Evolutionary conservation across 53 echinoderm and acorn worm species (phyloP).

Genomic region (Holothuria leucospilota): DNA sequence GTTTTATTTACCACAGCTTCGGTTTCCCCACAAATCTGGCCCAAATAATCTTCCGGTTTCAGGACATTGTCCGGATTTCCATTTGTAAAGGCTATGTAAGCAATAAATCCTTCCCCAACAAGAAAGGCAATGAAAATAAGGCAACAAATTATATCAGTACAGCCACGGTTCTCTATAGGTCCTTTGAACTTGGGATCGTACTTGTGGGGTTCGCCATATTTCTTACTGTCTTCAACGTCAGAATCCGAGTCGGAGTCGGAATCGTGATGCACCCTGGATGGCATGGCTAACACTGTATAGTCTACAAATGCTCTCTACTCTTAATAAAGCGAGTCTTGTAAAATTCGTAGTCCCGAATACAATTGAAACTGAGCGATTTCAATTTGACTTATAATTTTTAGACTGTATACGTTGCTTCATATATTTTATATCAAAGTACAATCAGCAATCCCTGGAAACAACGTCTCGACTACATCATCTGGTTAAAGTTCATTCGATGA

Average conservation of each 20-base stretch:
- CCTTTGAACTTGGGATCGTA: conserved; percentile 86
- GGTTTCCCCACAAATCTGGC: conserved; percentile 73
- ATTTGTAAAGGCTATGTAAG: conserved; percentile 71
- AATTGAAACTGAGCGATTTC: no score
- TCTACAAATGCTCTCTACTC: no score
- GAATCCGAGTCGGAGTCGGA: conserved; percentile 30
- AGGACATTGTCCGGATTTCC: conserved; percentile 83
- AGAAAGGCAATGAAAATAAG: conserved; percentile 78
- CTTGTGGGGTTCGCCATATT: conserved; percentile 79
- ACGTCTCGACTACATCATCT: no score
- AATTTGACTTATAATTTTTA: no score
- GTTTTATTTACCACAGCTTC: conserved; percentile 68
- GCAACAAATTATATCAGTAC: conserved; percentile 93
- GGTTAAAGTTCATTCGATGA: no score
- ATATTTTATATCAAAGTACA: no score
- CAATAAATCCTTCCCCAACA: conserved; percentile 69
- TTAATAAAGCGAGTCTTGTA: no score
- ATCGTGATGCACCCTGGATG: background rate
- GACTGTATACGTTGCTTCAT: no score
- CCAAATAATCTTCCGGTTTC: conserved; percentile 82
- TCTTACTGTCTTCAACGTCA: conserved; percentile 42
- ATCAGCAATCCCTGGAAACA: no score
- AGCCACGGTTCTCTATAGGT: conserved; percentile 87
- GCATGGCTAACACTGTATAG: no score
- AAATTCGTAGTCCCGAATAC: no score